phyloP scores from a whole-genome alignment of 2,888 invertebrate species.

The Xiphydria camelus region DNA sequence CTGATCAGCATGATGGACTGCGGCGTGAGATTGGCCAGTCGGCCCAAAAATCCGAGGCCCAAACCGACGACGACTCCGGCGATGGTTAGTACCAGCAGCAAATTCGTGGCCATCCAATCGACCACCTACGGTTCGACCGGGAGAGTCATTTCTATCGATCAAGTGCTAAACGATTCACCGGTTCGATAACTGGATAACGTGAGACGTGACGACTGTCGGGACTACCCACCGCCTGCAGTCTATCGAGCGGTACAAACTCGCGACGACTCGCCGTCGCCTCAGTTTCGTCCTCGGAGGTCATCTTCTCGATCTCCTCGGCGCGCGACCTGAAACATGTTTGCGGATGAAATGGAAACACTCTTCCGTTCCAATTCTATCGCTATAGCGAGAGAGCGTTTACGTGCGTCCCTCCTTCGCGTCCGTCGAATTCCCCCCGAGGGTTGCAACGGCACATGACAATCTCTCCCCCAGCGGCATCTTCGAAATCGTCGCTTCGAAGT shows the following conservation, averaged over 20 bases:
- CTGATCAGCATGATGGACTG: constrained; percentile 64
- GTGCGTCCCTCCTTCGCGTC: constrained; percentile 26
- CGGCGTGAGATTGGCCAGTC: constrained; percentile 56
- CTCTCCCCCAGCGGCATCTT: constrained; percentile 40
- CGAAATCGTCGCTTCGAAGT: no score
- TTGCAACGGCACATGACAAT: constrained; percentile 38
- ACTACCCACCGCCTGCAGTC: constrained; percentile 33
- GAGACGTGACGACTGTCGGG: constrained; percentile 6
- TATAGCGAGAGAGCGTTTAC: no score
- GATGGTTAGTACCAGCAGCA: constrained; percentile 65
- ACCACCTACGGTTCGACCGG: constrained; percentile 35
- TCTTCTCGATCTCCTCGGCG: constrained; percentile 42
- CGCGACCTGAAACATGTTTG: constrained; percentile 14
- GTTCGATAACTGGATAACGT: neutral
- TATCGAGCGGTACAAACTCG: constrained; percentile 30
- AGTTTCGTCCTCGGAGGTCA: constrained; percentile 39
- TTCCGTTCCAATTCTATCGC: no score
- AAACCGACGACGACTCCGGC: constrained; percentile 63
- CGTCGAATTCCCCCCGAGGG: constrained; percentile 34
- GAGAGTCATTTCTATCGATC: neutral
- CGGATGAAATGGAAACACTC: neutral
- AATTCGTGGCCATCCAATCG: constrained; percentile 60
- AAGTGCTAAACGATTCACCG: neutral
- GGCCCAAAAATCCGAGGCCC: constrained; percentile 63
- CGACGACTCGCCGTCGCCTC: constrained; percentile 16